Evolutionary conservation across 2,797 vertebrate species (phyloP).

Genomic region (Parauchenoglanis ngamensis): DNA sequence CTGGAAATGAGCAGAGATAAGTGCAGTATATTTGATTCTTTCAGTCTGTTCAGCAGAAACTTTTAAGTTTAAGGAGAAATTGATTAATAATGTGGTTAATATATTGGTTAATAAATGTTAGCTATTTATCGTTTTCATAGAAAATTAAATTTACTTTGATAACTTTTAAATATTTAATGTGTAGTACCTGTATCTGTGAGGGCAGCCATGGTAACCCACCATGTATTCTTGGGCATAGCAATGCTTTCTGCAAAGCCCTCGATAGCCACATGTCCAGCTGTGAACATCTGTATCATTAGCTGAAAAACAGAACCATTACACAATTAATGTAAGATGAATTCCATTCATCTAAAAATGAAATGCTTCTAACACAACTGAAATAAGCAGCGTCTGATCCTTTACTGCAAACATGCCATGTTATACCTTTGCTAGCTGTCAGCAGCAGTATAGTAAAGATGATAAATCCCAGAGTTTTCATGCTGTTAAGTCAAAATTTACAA

Average conservation of each 20-base stretch:
- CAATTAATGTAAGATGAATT: background rate
- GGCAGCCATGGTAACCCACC: constrained; percentile 57
- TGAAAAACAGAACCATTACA: constrained; percentile 22
- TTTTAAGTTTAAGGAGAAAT: background rate
- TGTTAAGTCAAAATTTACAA: constrained; percentile 8
- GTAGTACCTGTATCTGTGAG: constrained; percentile 57
- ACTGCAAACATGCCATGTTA: background rate
- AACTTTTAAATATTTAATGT: background rate
- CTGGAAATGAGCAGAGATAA: constrained; percentile 46
- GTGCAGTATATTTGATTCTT: background rate
- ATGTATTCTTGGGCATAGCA: constrained; percentile 58
- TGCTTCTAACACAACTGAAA: background rate
- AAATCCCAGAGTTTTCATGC: constrained; percentile 51
- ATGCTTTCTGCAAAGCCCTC: constrained; percentile 54
- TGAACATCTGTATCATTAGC: constrained; percentile 34
- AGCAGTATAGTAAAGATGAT: constrained; percentile 56
- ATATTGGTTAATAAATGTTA: background rate
- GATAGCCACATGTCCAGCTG: constrained; percentile 44
- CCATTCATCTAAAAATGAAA: background rate
- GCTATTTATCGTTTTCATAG: background rate
- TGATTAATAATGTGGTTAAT: background rate
- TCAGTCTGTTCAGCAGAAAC: background rate
- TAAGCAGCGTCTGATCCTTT: background rate
- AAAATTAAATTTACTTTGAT: background rate
- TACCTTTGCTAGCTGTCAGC: constrained; percentile 56